phyloP scores from a whole-genome alignment of 2,888 invertebrate species.

The Agonopterix alstromeriana region DNA sequence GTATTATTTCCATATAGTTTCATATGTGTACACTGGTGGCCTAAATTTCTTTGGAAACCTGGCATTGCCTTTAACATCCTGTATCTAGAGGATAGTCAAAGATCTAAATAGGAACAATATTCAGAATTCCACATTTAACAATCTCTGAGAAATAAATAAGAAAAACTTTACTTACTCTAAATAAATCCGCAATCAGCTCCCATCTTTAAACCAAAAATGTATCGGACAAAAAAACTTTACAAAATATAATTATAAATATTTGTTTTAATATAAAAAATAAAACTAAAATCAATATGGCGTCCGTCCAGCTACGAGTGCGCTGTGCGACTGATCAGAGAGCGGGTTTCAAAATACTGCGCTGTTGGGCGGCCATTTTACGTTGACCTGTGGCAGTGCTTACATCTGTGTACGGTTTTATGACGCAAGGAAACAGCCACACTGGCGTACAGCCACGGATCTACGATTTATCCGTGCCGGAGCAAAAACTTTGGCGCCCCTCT shows the following conservation, averaged over 20 bases:
- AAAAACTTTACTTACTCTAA: not conserved
- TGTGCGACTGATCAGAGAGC: not conserved
- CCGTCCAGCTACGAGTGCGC: not conserved
- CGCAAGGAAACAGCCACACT: not conserved
- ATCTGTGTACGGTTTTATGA: not conserved
- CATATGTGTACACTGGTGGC: no score
- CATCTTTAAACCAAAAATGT: not conserved
- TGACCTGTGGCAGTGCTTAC: not conserved
- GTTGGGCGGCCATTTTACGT: not conserved
- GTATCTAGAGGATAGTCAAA: no score
- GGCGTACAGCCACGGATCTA: not conserved
- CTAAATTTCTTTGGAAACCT: no score
- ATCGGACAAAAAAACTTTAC: slow-evolving; percentile 3
- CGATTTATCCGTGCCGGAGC: no score
- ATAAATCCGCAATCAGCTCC: not conserved
- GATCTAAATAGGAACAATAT: no score
- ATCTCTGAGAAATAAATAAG: no score
- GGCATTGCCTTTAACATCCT: no score
- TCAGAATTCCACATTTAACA: no score
- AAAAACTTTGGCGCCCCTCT: no score
- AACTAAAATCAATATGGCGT: not conserved
- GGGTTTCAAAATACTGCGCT: not conserved
- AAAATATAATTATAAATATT: slow-evolving; percentile 4
- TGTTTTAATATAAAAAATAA: slow-evolving; percentile 4
- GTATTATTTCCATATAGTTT: no score